phyloP scores from a whole-genome alignment of 30 jellyfish, hydroid and myxozoan species.

The Aurelia sp. region DNA sequence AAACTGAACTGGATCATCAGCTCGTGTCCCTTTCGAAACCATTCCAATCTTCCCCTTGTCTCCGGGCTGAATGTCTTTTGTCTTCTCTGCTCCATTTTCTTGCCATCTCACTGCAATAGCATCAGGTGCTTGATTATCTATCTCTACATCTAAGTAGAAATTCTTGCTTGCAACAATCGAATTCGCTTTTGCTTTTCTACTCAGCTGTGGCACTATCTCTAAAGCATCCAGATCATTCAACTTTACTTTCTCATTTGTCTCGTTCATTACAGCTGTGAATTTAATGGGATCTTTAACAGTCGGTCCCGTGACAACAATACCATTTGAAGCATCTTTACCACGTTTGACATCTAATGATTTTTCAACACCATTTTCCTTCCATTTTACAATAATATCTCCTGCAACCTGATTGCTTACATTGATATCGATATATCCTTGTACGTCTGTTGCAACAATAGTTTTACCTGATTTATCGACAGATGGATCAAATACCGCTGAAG shows the following conservation, averaged over 20 bases:
- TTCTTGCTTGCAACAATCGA: conserved; percentile 5
- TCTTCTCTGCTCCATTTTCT: conserved; percentile 12
- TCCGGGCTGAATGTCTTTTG: background rate
- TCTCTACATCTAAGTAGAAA: conserved; percentile 3
- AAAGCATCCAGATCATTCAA: conserved; percentile 17
- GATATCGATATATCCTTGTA: conserved; percentile 10
- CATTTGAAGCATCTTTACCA: background rate
- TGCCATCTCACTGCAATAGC: conserved; percentile 25
- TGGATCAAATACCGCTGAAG: conserved; percentile 23
- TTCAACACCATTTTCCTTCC: conserved; percentile 17
- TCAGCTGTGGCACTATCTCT: conserved; percentile 4
- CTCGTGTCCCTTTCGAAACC: background rate
- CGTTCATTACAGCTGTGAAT: conserved; percentile 31
- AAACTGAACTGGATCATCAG: conserved; percentile 5
- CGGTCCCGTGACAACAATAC: conserved; percentile 6
- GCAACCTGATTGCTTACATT: conserved; percentile 37
- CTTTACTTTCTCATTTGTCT: conserved; percentile 3
- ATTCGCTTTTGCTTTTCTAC: background rate
- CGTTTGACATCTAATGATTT: conserved; percentile 6
- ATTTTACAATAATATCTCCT: conserved; percentile 15
- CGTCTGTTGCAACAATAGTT: conserved; percentile 42
- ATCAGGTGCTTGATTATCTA: conserved; percentile 19
- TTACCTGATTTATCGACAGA: background rate
- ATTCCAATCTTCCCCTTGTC: background rate
- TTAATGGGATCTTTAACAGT: background rate